Evolutionary conservation across 2,797 vertebrate species (phyloP), one percentile per base, ranked within the genome.

Genomic region (Mus minutoides): DNA sequence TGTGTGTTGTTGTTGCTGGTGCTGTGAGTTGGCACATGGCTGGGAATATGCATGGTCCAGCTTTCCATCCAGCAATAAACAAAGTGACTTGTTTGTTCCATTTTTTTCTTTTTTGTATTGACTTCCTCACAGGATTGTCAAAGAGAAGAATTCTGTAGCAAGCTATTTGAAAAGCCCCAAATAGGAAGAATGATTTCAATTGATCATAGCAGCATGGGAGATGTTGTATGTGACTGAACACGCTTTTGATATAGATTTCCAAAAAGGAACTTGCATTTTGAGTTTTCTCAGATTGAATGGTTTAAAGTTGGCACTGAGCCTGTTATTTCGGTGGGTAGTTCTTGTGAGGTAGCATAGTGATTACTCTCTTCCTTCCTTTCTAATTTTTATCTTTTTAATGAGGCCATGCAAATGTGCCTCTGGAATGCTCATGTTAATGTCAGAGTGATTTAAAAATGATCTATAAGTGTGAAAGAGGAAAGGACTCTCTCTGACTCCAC

Each of bases 351-450:
- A 37, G 84, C 49, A 76, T 83, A 60, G 88, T 78, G 88, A 94
- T 94, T 79, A 75, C 64, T 75, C 31, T 90, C 69, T 92, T 43
- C 64, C 69, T 95, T 91, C 43, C 29, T 94, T 87, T 94, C 75
- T 93, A 92, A 98, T 93, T 92, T 94, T 58, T 92, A 3, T 54
- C 54, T 77, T 87, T 96, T 96, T 84, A 94, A 97, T 94, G 78
- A 97, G 95, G 92, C 76, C 58, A 80, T 90, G 79, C 29, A 87
- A 67, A 56, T 46, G 21, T 87, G 43, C 58, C 80, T 91, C 37
- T 96, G 84, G 58, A 94, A 95, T 96, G 80, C 95, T 96, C 86
- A 84, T 94, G 79, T 87, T 96, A 88, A 95, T 0, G 12, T 96
- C 62, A 88, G 64, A 88, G 54, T 84, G 90, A 96, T 96, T 96